Percentiles rank a stretch among this genome's conserved stretches.
Conservation (phyloP, 23 tunicate species). For the Halocynthia aurantium region DNA sequence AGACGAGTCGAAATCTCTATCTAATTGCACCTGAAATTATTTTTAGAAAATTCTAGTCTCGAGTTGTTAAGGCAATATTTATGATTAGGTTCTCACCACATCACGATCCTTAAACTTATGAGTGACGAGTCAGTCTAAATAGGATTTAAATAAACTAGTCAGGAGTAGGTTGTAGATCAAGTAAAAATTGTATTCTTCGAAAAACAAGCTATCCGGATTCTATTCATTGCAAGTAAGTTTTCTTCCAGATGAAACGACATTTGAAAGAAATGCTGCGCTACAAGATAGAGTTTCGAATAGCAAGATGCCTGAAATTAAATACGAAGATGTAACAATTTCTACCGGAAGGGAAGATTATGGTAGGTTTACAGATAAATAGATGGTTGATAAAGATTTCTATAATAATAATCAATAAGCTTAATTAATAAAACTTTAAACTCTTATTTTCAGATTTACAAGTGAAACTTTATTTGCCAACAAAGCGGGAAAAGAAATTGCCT, state of each 20-base stretch:
- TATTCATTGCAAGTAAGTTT: too few species aligned
- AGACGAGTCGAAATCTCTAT: too few species aligned
- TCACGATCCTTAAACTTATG: too few species aligned
- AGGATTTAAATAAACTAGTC: too few species aligned
- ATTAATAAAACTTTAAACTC: neutral
- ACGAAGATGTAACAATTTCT: neutral
- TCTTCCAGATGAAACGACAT: neutral
- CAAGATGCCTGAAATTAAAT: neutral
- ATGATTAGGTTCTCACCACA: too few species aligned
- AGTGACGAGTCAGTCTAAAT: too few species aligned
- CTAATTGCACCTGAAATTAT: too few species aligned
- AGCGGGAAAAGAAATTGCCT: constrained; percentile 1
- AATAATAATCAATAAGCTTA: neutral
- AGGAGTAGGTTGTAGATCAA: too few species aligned
- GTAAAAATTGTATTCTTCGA: too few species aligned
- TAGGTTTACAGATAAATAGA: neutral
- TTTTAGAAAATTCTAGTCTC: too few species aligned
- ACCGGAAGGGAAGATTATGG: neutral
- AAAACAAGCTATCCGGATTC: too few species aligned
- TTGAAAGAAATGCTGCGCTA: neutral
- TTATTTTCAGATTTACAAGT: constrained; percentile 12
- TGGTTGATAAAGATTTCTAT: neutral
- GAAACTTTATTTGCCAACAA: constrained; percentile 13
- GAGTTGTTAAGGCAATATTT: too few species aligned
- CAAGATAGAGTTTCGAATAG: neutral